Evolutionary conservation across 2,113 vertebrate genomes (phyloP).

Genomic region (Andinoacara biseriatus): DNA sequence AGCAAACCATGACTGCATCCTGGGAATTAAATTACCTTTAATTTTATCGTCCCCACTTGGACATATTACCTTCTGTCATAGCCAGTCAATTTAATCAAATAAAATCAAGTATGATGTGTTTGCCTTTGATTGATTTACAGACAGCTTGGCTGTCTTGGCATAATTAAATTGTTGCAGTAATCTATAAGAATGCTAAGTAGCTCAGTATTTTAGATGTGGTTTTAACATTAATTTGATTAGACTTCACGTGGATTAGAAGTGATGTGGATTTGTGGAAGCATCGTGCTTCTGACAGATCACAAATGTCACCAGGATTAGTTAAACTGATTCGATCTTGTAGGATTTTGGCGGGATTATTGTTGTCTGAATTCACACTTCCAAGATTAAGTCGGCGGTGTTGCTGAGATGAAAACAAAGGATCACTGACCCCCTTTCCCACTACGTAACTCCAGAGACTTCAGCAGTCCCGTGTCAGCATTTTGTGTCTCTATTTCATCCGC

Average conservation of each 20-base stretch:
- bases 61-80: conserved; percentile 55
- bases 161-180: conserved; percentile 31
- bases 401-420: conserved; percentile 6
- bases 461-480: conserved; percentile 29
- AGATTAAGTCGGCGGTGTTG: conserved; percentile 4
- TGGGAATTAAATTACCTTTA: conserved; percentile 60
- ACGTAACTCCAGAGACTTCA: conserved; percentile 19
- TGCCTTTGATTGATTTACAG: conserved; percentile 35
- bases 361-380: neutral
- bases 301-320: conserved; percentile 32
- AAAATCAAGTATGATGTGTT: conserved; percentile 45
- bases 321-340: neutral
- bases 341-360: neutral
- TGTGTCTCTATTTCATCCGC: neutral
- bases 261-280: neutral
- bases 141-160: neutral
- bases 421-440: neutral
- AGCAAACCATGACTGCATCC: conserved; percentile 27
- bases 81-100: conserved; percentile 52
- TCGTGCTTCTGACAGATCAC: conserved; percentile 16
- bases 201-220: neutral
- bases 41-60: conserved; percentile 35
- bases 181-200: conserved; percentile 1
- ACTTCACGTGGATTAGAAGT: neutral
- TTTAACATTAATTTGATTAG: conserved; percentile 15